Percentiles rank a stretch among this genome's conserved stretches.
phyloP scores from a whole-genome alignment of 2,888 invertebrate genomes.

The Clepsis dumicolana region DNA sequence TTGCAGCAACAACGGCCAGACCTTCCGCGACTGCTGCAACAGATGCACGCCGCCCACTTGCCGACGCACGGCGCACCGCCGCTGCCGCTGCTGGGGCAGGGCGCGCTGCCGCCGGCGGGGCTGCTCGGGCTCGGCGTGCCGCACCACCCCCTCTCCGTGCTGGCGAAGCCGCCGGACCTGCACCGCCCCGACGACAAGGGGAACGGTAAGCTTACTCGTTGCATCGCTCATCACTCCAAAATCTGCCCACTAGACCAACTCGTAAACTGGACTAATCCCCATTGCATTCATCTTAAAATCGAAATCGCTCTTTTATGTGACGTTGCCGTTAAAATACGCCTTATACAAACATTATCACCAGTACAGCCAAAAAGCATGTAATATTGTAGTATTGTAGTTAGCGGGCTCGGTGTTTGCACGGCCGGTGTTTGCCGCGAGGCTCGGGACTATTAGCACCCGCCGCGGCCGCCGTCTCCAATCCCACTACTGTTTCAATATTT shows the following conservation, averaged over 20 bases:
- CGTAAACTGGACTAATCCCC: neutral
- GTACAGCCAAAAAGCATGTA: neutral
- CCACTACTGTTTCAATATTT: constrained; percentile 86
- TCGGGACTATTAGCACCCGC: constrained; percentile 83
- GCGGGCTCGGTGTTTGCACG: constrained; percentile 68
- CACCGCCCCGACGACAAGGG: constrained; percentile 92
- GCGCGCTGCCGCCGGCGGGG: constrained; percentile 84
- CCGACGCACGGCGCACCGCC: constrained; percentile 91
- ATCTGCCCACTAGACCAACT: neutral
- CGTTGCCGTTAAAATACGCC: too few relatives aligned
- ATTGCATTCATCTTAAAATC: neutral
- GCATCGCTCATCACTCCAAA: neutral
- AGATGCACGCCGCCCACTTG: constrained; percentile 96
- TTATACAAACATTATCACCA: neutral
- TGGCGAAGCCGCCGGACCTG: constrained; percentile 92
- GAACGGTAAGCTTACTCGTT: constrained; percentile 87
- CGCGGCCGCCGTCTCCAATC: constrained; percentile 79
- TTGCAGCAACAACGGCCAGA: constrained; percentile 94
- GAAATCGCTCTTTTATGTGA: too few relatives aligned
- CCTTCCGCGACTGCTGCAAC: constrained; percentile 93
- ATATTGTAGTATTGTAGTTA: constrained; percentile 2
- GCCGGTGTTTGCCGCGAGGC: constrained; percentile 80
- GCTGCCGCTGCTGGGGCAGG: constrained; percentile 85
- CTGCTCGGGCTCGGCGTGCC: constrained; percentile 89
- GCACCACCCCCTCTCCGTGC: constrained; percentile 91